Percentiles rank a stretch among this genome's conserved stretches.
Conservation (phyloP, 1,140 invertebrate genomes). For the Caenorhabditis brenneri region DNA sequence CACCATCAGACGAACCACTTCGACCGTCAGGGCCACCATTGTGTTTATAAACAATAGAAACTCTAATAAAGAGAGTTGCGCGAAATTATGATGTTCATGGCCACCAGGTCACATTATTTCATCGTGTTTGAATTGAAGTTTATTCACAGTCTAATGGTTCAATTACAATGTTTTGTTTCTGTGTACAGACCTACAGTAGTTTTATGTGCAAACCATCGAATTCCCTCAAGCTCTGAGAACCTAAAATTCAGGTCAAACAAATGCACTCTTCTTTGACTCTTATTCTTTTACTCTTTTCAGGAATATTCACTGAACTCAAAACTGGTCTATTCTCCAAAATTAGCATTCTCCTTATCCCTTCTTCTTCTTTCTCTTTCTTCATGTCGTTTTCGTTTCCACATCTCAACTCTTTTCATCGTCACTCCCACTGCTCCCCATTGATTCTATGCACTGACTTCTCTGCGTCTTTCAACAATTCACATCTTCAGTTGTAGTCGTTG, state of each 20-base stretch:
- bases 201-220: too few species aligned
- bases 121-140: neutral
- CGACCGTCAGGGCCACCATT: neutral
- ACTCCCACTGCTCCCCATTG: constrained; percentile 10
- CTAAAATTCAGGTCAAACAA: too few species aligned
- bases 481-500: constrained; percentile 8
- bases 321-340: neutral
- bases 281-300: too few species aligned
- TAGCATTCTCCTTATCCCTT: neutral
- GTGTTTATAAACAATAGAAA: neutral
- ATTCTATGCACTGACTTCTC: neutral
- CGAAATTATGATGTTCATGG: neutral
- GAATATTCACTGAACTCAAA: neutral
- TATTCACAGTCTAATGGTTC: too few species aligned
- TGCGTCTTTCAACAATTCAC: neutral
- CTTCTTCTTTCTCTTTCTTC: neutral
- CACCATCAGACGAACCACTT: constrained; percentile 15
- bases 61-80: neutral
- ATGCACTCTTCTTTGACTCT: too few species aligned
- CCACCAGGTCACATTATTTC: neutral
- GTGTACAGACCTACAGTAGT: too few species aligned
- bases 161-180: neutral
- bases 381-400: neutral
- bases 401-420: neutral
- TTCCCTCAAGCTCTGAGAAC: too few species aligned